phyloP scores from a whole-genome alignment of 2,113 vertebrate genomes.

The Mirounga angustirostris region DNA sequence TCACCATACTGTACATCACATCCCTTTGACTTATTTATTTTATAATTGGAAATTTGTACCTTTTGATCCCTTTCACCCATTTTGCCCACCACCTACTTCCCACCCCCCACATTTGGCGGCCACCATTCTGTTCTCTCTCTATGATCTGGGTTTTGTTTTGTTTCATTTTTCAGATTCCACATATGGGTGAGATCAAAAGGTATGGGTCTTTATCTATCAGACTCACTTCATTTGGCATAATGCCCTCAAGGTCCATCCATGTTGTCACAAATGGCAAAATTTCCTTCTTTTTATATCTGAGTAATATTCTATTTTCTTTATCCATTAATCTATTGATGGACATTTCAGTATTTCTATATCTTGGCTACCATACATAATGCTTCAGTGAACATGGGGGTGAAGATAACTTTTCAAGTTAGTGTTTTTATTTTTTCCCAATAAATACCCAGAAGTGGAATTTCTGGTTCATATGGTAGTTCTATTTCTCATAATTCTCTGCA shows the following conservation, averaged over 20 bases:
- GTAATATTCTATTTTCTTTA: not conserved
- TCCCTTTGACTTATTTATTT: not conserved
- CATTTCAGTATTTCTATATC: not conserved
- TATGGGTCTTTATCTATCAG: not conserved
- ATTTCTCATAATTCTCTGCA: not conserved
- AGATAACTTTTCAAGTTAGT: not conserved
- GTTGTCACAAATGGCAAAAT: not conserved
- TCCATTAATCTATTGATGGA: not conserved
- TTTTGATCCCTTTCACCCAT: not conserved
- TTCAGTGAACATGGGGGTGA: not conserved
- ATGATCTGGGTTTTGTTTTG: not conserved
- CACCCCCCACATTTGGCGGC: too few relatives aligned
- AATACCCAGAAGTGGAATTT: not conserved
- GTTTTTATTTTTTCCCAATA: not conserved
- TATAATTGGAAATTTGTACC: not conserved
- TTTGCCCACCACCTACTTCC: not conserved
- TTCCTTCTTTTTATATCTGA: not conserved
- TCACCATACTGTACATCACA: not conserved
- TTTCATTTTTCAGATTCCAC: not conserved
- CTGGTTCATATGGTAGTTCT: not conserved
- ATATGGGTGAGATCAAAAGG: not conserved
- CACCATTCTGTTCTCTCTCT: not conserved
- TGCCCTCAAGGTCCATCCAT: not conserved
- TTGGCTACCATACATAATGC: not conserved
- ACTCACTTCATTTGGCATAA: not conserved